These are phyloP conservation scores for Corythornis leucogaster DNA, from an alignment of 2,797 vertebrate species.

Conservation along the genomic window DNA sequence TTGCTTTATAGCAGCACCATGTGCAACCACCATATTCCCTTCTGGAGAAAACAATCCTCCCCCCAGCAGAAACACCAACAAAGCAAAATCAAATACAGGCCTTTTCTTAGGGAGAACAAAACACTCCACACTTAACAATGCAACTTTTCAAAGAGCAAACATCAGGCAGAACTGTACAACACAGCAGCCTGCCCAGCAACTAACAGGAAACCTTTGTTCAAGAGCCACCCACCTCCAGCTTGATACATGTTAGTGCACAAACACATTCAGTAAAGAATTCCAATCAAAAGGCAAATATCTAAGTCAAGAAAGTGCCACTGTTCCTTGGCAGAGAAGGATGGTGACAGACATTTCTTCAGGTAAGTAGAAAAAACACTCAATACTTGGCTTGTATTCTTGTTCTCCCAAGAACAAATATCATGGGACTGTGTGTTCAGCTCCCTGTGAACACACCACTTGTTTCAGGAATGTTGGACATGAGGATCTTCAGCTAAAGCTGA, in stretches of 20 bases:
- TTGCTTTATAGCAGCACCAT: neutral
- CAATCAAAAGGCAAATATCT: neutral
- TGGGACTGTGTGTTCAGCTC: neutral
- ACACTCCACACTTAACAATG: neutral
- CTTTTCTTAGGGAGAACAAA: neutral
- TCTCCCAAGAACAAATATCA: neutral
- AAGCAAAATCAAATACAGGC: neutral
- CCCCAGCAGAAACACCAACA: neutral
- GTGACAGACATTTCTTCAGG: neutral
- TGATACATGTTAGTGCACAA: neutral
- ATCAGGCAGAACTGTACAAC: neutral
- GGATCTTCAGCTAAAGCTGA: slow-evolving; percentile 12
- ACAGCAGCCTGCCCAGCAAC: neutral
- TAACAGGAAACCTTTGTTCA: neutral
- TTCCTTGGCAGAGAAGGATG: neutral
- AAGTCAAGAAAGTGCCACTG: neutral
- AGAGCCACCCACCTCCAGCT: neutral
- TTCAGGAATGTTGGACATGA: neutral
- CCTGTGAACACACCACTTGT: neutral
- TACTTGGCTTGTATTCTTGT: neutral
- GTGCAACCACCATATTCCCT: neutral
- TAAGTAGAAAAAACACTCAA: neutral
- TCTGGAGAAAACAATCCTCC: neutral
- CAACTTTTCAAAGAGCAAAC: neutral
- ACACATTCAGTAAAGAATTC: neutral